Base-by-base conservation (phyloP, 2,113 vertebrate species). In the Sinosuthora webbiana region DNA sequence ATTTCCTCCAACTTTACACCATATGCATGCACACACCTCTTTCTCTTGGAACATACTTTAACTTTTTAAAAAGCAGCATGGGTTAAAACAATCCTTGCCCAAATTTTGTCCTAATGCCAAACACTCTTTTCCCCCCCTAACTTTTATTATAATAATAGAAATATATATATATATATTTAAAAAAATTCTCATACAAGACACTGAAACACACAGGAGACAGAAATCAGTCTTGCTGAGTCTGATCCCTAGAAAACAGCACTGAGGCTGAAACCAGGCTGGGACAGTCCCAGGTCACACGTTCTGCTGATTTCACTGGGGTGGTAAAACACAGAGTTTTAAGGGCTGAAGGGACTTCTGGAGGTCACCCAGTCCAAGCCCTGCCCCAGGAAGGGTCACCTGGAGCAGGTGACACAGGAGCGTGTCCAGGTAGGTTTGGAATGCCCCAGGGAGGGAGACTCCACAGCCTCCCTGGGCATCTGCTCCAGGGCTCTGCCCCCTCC, bases 1-100 rank as follows among this genome's bases (percentile, higher is more conserved):
- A 49, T 83, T 41, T 57, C 28, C 41, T 52, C 41, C 39, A 21
- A 7, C 30, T 30, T 81, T 24, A 41, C 4, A 9, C 17, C 10
- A 1, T 2, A 41, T 7, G 10, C 42, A 59, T 0, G 1, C 1
- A 1, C 19, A 28, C 28, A 39, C 2, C 8, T 60, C 45, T 8
- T 25, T 10, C 50, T 49, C 4, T 1, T n/a, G 25, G 10, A 74
- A 59, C 5, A 4, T 2, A 30, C 11, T 73, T 80, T 14, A 41
- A 14, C 13, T 35, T 62, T 6, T n/a, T n/a, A 12, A 64, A 65
- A 71, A 16, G 1, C 20, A 73, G 20, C 8, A 41, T 0, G 3
- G 22, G 16, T 50, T 33, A 57, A 65, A 89, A 53, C 10, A 35
- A 14, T 15, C 57, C 25, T 50, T 31, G 28, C 30, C 7, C 18